A percentile compares a stretch with the other conserved stretches of the same genome.
These are phyloP conservation scores for Otocyon megalotis DNA, from an alignment of 2,113 vertebrate genomes.

Conservation along the genomic window DNA sequence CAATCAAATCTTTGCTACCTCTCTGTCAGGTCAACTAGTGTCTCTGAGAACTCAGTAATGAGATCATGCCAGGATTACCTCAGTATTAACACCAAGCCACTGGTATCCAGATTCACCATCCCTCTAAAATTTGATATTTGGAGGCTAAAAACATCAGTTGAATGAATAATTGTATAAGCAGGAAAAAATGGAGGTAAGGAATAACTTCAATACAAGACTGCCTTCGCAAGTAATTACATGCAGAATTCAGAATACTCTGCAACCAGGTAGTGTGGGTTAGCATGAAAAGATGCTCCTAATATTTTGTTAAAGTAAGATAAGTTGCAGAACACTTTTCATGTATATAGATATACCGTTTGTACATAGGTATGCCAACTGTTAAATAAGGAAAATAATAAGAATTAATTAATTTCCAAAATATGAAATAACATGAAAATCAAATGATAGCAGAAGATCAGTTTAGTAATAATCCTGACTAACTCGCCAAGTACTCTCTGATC, in stretches of 20 bases:
- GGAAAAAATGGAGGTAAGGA: not conserved
- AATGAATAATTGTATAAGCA: not conserved
- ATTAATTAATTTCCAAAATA: not conserved
- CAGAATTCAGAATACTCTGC: not conserved
- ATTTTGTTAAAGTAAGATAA: not conserved
- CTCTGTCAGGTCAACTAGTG: not conserved
- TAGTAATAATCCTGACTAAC: not conserved
- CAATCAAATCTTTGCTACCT: not conserved
- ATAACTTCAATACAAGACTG: not conserved
- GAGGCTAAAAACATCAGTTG: not conserved
- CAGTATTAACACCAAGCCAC: not conserved
- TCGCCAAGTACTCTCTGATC: not conserved
- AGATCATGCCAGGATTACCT: not conserved
- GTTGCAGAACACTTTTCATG: not conserved
- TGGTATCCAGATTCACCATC: not conserved
- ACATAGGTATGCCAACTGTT: not conserved
- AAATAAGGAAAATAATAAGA: not conserved
- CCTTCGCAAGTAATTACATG: not conserved
- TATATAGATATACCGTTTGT: not conserved
- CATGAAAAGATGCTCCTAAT: not conserved
- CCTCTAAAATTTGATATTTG: not conserved
- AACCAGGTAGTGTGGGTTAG: not conserved
- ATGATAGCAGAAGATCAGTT: not conserved
- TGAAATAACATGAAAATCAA: conserved; percentile 48
- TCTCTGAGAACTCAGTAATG: not conserved